Evolutionary conservation across 2,113 vertebrate species (phyloP), one percentile per base, ranked within the genome.

Genomic region (Clarias gariepinus): DNA sequence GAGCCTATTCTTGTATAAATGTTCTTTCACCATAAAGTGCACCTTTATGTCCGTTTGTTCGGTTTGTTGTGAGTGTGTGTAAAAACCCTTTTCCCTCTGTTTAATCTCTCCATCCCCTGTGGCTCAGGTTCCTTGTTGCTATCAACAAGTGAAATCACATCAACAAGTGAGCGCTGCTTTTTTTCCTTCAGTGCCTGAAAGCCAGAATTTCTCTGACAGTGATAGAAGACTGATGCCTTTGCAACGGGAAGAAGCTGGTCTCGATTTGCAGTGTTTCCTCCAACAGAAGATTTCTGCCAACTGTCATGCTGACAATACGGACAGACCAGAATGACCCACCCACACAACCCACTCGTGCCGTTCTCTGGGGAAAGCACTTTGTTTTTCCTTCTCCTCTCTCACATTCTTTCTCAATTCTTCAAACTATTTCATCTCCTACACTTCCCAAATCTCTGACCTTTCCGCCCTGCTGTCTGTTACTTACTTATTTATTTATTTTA

Each of bases 281-380:
- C 86, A 83, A 78, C 86, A 58, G 86, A 61, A 87, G 60, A 87
- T 78, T 66, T 83, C 86, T 87, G 86, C 81, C 86, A 87, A 87
- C 86, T 87, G 86, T 87, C 86, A 87, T 83, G 61, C 86, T 87
- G 86, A 87, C 86, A 87, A 87, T 87, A 87, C 86, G 81, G 86
- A 33, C 81, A 0, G 71, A 87, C 33, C 86, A 87, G 71, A 87
- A 87, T 87, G 86, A 87, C 86, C 86, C 81, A 6, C 81, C 71
- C 71, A 87, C 81, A 73, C 80, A n/a, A 74, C 84, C 78, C 55
- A 58, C 78, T 80, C 78, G 36, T 3, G 15, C 25, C 74, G 7
- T 30, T 57, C 52, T 9, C 28, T 25, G 28, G 30, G 77, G 33
- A 52, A 80, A 80, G 16, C 78, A 63, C 36, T 84, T 84, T 30